A percentile compares a stretch with the other conserved stretches of the same genome.
phyloP scores from a whole-genome alignment of 2,888 invertebrate species.

The Trachelus troglodyta region DNA sequence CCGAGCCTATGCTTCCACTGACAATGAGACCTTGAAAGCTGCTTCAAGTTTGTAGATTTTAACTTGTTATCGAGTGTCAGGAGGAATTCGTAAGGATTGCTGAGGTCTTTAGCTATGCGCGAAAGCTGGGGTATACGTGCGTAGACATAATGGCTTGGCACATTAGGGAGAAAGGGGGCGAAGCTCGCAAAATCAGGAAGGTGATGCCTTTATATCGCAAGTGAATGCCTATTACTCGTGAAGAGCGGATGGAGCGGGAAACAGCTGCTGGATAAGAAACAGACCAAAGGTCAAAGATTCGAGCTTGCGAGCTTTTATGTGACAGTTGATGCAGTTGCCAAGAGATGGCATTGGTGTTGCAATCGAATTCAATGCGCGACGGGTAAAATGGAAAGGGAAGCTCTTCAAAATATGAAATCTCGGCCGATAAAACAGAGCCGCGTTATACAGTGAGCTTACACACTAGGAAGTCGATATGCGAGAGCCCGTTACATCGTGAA shows the following conservation, averaged over 20 bases:
- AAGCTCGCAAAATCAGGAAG: not conserved
- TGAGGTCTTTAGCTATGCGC: not conserved
- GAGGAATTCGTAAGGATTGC: not conserved
- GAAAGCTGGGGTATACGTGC: not conserved
- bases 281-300: too few species aligned
- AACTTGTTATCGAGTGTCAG: not conserved
- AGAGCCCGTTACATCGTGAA: constrained; percentile 28
- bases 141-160: not conserved
- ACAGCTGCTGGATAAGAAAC: too few species aligned
- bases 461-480: constrained; percentile 36
- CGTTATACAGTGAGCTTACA: constrained; percentile 19
- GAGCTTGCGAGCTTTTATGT: not conserved
- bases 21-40: not conserved
- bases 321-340: not conserved
- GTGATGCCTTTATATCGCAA: too few species aligned
- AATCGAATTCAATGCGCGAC: not conserved
- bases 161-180: not conserved
- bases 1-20: not conserved
- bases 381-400: not conserved
- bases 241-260: not conserved
- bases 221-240: not conserved
- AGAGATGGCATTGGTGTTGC: not conserved
- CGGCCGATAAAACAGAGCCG: constrained; percentile 25
- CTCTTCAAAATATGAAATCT: not conserved
- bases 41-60: not conserved